phyloP scores from a whole-genome alignment of 2,113 vertebrate species.

The Urocolius indicus region DNA sequence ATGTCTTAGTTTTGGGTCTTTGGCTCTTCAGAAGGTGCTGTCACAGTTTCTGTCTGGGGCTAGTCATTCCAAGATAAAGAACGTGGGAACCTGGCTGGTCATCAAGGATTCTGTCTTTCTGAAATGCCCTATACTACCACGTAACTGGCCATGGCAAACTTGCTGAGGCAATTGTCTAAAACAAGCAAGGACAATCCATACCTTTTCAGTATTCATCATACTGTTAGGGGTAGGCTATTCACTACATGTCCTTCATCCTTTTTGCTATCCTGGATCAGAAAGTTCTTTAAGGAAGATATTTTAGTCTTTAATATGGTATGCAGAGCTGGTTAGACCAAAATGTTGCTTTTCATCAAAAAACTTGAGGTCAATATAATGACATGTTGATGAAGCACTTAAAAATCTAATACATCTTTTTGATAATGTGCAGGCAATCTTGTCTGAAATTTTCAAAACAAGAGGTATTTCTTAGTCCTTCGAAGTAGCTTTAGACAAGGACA shows the following conservation, averaged over 20 bases:
- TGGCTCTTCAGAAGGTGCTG: neutral
- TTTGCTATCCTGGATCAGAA: neutral
- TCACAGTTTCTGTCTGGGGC: neutral
- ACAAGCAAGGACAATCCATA: neutral
- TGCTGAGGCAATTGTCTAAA: neutral
- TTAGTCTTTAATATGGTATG: neutral
- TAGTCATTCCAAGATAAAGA: neutral
- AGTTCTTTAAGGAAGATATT: neutral
- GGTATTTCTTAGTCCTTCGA: neutral
- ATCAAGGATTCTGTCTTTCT: neutral
- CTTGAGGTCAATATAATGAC: neutral
- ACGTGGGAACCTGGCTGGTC: neutral
- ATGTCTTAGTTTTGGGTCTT: neutral
- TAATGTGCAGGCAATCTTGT: neutral
- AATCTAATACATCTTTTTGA: neutral
- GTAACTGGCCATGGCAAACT: neutral
- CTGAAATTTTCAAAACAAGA: neutral
- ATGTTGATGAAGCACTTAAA: neutral
- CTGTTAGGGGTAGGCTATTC: neutral
- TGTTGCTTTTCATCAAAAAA: neutral
- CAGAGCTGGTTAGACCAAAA: neutral
- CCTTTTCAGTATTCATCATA: neutral
- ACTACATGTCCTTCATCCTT: neutral
- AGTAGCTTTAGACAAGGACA: neutral
- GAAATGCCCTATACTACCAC: neutral